A percentile compares a stretch with the other conserved stretches of the same genome.
Evolutionary conservation across 2,888 invertebrate species (phyloP).

Genomic region (Deilephila elpenor): DNA sequence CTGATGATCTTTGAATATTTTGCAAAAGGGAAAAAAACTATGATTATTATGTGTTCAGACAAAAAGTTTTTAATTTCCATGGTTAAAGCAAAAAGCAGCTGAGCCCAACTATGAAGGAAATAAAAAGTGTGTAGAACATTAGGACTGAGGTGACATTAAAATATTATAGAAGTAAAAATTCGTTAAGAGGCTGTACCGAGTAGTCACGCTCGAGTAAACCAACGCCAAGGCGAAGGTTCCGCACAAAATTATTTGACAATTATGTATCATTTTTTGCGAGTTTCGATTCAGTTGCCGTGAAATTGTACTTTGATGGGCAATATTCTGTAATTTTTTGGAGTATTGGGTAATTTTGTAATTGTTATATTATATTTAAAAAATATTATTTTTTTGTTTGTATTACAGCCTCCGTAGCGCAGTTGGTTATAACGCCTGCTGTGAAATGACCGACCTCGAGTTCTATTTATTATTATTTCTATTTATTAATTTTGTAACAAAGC

Average conservation of each 20-base stretch:
- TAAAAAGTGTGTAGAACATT: conserved; percentile 6
- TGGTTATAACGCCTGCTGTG: too few species aligned
- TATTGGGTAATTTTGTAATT: not conserved
- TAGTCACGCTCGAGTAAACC: not conserved
- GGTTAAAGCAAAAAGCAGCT: not conserved
- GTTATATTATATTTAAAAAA: too few species aligned
- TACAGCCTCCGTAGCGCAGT: too few species aligned
- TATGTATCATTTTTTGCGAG: conserved; percentile 4
- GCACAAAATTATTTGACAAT: not conserved
- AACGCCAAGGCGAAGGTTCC: conserved; percentile 17
- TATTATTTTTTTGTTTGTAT: too few species aligned
- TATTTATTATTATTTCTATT: too few species aligned
- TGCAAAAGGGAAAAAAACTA: too few species aligned
- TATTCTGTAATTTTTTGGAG: not conserved
- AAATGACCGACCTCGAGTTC: too few species aligned
- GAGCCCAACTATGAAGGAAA: not conserved
- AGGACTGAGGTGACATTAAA: not conserved
- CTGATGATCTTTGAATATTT: too few species aligned
- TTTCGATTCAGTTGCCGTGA: not conserved
- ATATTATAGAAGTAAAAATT: not conserved
- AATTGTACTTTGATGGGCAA: conserved; percentile 6
- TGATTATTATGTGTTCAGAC: too few species aligned
- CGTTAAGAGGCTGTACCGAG: not conserved
- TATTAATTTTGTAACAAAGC: too few species aligned
- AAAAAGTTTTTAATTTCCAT: too few species aligned